Percentiles rank a stretch among this genome's conserved stretches.
phyloP scores from a whole-genome alignment of 1,140 invertebrate genomes.

The Anastatus disparis region DNA sequence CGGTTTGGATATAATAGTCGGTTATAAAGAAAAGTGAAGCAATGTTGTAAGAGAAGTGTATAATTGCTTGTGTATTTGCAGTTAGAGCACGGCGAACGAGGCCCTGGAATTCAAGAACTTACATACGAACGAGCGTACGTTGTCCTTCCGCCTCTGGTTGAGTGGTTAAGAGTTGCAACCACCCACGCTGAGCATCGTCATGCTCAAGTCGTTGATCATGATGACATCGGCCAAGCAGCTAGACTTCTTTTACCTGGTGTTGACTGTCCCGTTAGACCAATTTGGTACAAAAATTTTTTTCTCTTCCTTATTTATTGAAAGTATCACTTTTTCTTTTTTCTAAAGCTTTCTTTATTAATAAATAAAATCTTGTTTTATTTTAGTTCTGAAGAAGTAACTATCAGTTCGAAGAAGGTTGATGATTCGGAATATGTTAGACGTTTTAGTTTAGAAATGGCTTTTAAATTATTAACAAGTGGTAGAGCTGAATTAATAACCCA shows the following conservation, averaged over 20 bases:
- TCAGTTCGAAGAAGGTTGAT: slow-evolving; percentile 65
- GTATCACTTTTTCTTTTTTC: not conserved
- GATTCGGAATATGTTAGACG: slow-evolving; percentile 71
- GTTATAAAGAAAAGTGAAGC: too few species aligned
- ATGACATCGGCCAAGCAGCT: slow-evolving; percentile 89
- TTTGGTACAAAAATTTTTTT: slow-evolving; percentile 57
- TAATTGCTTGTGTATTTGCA: slow-evolving; percentile 48
- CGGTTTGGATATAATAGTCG: too few species aligned
- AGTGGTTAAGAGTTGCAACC: slow-evolving; percentile 85
- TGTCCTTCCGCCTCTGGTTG: slow-evolving; percentile 85
- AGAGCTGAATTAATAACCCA: slow-evolving; percentile 82
- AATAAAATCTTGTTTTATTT: slow-evolving; percentile 22
- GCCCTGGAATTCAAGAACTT: slow-evolving; percentile 75
- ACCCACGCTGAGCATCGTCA: slow-evolving; percentile 87
- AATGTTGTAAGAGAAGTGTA: too few species aligned
- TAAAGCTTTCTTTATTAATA: not conserved
- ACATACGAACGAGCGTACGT: slow-evolving; percentile 89
- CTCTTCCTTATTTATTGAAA: not conserved
- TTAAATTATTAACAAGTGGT: slow-evolving; percentile 81
- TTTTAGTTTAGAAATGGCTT: slow-evolving; percentile 81
- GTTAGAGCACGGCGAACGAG: slow-evolving; percentile 73
- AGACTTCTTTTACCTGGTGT: slow-evolving; percentile 86
- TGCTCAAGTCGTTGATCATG: slow-evolving; percentile 81
- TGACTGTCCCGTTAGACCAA: slow-evolving; percentile 83
- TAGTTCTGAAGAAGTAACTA: slow-evolving; percentile 66